A percentile compares a stretch with the other conserved stretches of the same genome.
phyloP scores from a whole-genome alignment of 1,140 invertebrate genomes.

The Drosophila virilis region DNA sequence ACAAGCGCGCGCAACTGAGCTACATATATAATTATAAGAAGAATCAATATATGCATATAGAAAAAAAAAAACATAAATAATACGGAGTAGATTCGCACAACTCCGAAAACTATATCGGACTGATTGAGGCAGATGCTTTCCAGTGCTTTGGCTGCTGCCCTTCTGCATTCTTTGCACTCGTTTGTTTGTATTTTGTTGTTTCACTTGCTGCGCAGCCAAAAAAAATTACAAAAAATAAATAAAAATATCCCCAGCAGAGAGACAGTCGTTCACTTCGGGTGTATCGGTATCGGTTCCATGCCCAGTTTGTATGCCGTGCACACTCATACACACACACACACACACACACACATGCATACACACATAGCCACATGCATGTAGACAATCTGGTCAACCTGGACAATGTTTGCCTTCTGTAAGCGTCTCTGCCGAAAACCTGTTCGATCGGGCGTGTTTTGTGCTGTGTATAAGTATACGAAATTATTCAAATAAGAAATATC shows the following conservation, averaged over 20 bases:
- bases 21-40: slow-evolving; percentile 45
- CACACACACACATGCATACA: slow-evolving; percentile 45
- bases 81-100: slow-evolving; percentile 32
- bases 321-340: slow-evolving; percentile 59
- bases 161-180: slow-evolving; percentile 76
- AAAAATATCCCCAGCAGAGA: slow-evolving; percentile 5
- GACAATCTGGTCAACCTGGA: slow-evolving; percentile 22
- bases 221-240: background rate
- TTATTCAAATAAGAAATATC: slow-evolving; percentile 81
- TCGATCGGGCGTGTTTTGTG: slow-evolving; percentile 53
- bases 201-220: slow-evolving; percentile 66
- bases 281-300: slow-evolving; percentile 39
- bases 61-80: slow-evolving; percentile 38
- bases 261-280: slow-evolving; percentile 5
- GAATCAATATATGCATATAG: slow-evolving; percentile 40
- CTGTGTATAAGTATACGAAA: slow-evolving; percentile 62
- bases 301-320: slow-evolving; percentile 66
- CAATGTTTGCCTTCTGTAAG: slow-evolving; percentile 31
- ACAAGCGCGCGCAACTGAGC: slow-evolving; percentile 56
- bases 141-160: slow-evolving; percentile 64
- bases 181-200: slow-evolving; percentile 64
- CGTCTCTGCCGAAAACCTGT: slow-evolving; percentile 77
- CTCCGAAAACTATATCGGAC: slow-evolving; percentile 60
- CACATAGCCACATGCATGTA: background rate
- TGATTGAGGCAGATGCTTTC: slow-evolving; percentile 42